These are phyloP conservation scores for Halictus ligatus DNA, from an alignment of 2,888 invertebrate species.

Conservation along the genomic window DNA sequence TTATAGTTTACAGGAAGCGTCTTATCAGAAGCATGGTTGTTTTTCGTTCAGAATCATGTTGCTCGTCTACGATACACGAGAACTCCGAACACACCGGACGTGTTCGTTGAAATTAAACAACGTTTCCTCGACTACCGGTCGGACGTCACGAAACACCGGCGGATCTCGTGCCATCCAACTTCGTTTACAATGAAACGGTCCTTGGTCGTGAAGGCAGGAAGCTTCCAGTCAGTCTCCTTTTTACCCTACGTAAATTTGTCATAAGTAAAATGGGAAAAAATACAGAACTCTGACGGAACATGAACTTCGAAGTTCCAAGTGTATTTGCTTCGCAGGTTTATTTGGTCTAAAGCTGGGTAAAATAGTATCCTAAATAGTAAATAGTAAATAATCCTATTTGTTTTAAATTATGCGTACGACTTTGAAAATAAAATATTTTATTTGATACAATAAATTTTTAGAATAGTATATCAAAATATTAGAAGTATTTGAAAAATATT, in stretches of 20 bases:
- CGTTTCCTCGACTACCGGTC: conserved; percentile 64
- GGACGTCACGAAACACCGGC: conserved; percentile 17
- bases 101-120: conserved; percentile 76
- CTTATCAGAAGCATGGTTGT: conserved; percentile 20
- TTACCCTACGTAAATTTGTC: not conserved
- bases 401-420: too few relatives aligned
- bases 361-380: too few relatives aligned
- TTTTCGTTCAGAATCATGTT: conserved; percentile 33
- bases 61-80: conserved; percentile 55
- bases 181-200: conserved; percentile 73
- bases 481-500: too few relatives aligned
- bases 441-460: too few relatives aligned
- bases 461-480: too few relatives aligned
- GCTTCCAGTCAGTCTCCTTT: conserved; percentile 17
- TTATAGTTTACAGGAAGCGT: conserved; percentile 13
- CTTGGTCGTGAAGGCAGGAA: conserved; percentile 72
- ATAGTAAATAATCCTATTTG: too few relatives aligned
- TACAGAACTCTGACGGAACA: too few relatives aligned
- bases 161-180: conserved; percentile 51
- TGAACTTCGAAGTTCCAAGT: too few relatives aligned
- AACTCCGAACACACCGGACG: conserved; percentile 56
- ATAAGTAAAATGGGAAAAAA: too few relatives aligned
- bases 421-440: too few relatives aligned
- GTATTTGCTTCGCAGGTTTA: too few relatives aligned
- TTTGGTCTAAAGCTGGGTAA: too few relatives aligned